Base-by-base conservation (phyloP, 2,113 vertebrate species). In the Balaenoptera acutorostrata region DNA sequence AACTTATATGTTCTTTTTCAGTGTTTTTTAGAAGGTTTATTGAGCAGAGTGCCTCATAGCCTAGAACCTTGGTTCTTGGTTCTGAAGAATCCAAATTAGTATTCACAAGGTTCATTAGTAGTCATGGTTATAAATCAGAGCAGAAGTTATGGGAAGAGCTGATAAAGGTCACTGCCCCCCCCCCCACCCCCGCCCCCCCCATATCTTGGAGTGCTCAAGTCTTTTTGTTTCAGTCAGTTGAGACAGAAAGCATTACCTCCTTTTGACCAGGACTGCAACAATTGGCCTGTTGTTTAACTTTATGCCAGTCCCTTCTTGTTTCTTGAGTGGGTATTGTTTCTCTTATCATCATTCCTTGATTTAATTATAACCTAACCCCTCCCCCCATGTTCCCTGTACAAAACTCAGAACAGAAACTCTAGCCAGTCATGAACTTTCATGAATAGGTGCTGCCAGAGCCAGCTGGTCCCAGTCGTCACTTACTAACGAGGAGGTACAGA, bases 11-110 rank as follows among this genome's bases (percentile, higher is more conserved):
- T 95, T 96, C 78, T 86, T 97, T 97, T 95, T n/a, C 94, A 96
- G 88, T 97, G 93, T 64, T 92, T 97, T 97, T 94, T 98, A 97
- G 83, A 93, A 96, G 96, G 92, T 63, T 96, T 5, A 71, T 72
- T 94, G 84, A 96, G 74, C 95, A 97, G 88, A 95, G 85, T 52
- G 91, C n/a, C 64, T 97, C 55, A 92, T 95, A 87, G 63, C 78
- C 44, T 96, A 98, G 39, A 92, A 31, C 64, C 93, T 96, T 93
- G 69, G 3, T 97, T 96, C 49, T 78, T 78, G 46, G 49, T 78
- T 91, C 87, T 84, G 97, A 96, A 93, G 96, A 97, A 84, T 96
- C 41, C 95, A 97, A 33, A 87, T 93, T 95, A 97, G 75, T 94
- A 21, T 92, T 41, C 94, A 80, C 52, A 78, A 90, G 83, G 78